Percentiles rank a stretch among this genome's conserved stretches.
Evolutionary conservation across 2,888 invertebrate genomes (phyloP).

Genomic region (Trissolcus japonicus): DNA sequence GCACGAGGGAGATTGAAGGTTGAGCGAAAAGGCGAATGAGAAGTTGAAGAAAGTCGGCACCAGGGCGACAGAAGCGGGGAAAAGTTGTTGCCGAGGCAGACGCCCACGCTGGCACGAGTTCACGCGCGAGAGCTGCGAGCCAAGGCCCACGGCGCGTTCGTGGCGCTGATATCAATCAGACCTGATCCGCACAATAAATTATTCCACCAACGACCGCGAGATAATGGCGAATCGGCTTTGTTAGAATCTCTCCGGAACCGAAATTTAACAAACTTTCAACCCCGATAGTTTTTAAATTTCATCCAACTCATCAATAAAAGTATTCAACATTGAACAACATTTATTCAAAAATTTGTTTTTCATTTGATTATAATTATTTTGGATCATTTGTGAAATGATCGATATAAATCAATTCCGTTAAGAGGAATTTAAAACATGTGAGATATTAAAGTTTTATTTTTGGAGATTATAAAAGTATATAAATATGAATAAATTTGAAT

Average conservation of each 20-base stretch:
- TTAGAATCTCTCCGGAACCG: background rate
- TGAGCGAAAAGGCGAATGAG: conserved; percentile 18
- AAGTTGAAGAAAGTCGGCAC: conserved; percentile 25
- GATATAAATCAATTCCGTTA: too few relatives aligned
- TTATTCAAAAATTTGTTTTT: too few relatives aligned
- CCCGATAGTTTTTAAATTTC: background rate
- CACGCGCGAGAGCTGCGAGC: conserved; percentile 26
- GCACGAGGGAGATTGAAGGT: conserved; percentile 6
- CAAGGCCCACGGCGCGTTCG: conserved; percentile 10
- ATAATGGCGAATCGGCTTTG: conserved; percentile 13
- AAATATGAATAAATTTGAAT: too few relatives aligned
- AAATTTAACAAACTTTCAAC: background rate
- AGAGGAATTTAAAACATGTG: background rate
- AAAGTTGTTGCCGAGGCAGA: conserved; percentile 37
- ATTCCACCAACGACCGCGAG: conserved; percentile 29
- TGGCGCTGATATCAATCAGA: conserved; percentile 60
- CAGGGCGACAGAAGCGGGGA: conserved; percentile 40
- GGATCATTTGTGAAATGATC: too few relatives aligned
- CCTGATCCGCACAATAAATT: conserved; percentile 59
- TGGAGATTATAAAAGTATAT: background rate
- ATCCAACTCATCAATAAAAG: too few relatives aligned
- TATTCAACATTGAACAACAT: too few relatives aligned
- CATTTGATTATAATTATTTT: too few relatives aligned
- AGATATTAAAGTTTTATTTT: conserved; percentile 8
- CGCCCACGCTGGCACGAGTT: conserved; percentile 50